Conservation (phyloP, 2,113 vertebrate genomes). For the Chelonoidis abingdonii region DNA sequence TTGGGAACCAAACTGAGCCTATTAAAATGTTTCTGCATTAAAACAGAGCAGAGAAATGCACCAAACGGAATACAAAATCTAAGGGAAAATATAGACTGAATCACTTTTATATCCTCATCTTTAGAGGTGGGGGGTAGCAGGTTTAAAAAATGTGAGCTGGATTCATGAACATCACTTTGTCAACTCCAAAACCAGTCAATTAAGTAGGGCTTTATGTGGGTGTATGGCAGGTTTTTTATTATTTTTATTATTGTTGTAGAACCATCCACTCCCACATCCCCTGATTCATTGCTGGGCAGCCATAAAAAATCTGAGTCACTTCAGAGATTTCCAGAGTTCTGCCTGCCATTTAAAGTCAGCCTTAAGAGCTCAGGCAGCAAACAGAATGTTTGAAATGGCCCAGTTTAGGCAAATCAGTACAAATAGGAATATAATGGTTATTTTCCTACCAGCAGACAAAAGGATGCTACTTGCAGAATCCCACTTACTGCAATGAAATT, state of each 20-base stretch:
- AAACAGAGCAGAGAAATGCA: not conserved
- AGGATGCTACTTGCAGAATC: conserved; percentile 14
- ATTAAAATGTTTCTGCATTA: conserved; percentile 13
- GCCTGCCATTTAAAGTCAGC: conserved; percentile 52
- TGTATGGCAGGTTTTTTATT: not conserved
- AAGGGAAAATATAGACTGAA: not conserved
- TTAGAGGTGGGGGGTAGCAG: not conserved
- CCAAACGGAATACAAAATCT: not conserved
- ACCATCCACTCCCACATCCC: not conserved
- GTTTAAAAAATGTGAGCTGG: not conserved
- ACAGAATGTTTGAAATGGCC: conserved; percentile 47
- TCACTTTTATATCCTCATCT: not conserved
- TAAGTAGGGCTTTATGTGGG: not conserved
- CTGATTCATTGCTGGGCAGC: conserved; percentile 25
- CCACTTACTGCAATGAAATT: conserved; percentile 63
- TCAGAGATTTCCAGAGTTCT: conserved; percentile 53
- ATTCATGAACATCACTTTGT: not conserved
- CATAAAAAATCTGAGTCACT: conserved; percentile 37
- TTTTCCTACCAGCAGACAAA: conserved; percentile 64
- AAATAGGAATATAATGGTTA: conserved; percentile 53
- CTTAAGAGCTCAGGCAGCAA: not conserved
- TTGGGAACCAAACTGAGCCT: not conserved
- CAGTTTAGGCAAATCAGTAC: conserved; percentile 59
- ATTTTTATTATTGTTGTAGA: conserved; percentile 5
- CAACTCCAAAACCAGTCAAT: not conserved